Evolutionary conservation across 2,888 invertebrate species (phyloP).

Genomic region (Caenorhabditis parvicauda): DNA sequence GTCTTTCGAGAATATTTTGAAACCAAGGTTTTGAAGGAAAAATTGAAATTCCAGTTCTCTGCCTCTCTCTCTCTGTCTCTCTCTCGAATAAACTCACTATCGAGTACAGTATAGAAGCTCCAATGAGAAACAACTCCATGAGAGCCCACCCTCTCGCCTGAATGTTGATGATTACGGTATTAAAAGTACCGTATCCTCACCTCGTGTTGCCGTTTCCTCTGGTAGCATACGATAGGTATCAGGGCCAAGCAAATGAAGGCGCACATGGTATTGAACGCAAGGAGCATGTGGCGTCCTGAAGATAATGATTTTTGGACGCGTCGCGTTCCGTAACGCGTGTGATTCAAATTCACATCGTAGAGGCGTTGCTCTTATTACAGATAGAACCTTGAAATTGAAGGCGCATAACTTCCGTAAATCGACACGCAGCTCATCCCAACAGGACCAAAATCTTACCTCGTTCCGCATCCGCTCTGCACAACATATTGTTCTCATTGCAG

Average conservation of each 20-base stretch:
- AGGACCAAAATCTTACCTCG: conserved; percentile 11
- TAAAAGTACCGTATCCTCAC: neutral
- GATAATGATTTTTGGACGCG: too few relatives aligned
- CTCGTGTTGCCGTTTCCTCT: conserved; percentile 48
- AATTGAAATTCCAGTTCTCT: too few relatives aligned
- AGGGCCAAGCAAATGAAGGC: conserved; percentile 50
- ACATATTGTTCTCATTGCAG: conserved; percentile 28
- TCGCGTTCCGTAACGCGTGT: too few relatives aligned
- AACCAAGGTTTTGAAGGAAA: too few relatives aligned
- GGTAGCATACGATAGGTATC: conserved; percentile 50
- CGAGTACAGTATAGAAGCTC: conserved; percentile 59
- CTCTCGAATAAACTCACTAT: conserved; percentile 57
- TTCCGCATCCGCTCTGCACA: conserved; percentile 38
- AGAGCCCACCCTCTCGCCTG: conserved; percentile 62
- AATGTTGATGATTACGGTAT: neutral
- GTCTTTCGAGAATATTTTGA: too few relatives aligned
- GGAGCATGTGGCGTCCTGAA: conserved; percentile 43
- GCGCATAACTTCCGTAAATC: neutral
- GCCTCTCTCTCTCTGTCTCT: too few relatives aligned
- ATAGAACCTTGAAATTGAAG: neutral
- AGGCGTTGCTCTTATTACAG: neutral
- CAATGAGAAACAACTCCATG: conserved; percentile 61
- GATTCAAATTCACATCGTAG: too few relatives aligned
- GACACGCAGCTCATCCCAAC: neutral
- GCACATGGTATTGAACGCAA: conserved; percentile 51